Percentiles rank a stretch among this genome's conserved stretches.
These are phyloP conservation scores for Microcebus murinus DNA, from an alignment of 2,113 vertebrate species.

Conservation along the genomic window DNA sequence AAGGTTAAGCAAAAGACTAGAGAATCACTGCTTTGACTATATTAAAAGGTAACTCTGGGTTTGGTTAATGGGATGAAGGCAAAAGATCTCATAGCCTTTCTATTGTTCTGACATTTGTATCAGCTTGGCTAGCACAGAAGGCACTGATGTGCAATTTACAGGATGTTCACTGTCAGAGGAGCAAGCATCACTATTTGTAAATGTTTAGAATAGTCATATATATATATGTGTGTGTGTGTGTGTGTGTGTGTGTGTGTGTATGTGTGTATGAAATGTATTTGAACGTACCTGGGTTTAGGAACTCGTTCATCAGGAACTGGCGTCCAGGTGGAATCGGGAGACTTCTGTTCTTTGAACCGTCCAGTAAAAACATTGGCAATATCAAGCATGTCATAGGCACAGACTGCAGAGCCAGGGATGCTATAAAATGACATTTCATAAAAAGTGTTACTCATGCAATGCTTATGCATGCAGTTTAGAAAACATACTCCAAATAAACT, in stretches of 20 bases:
- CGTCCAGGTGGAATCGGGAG: conserved; percentile 98
- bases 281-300: conserved; percentile 94
- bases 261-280: no score
- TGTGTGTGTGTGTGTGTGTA: no score
- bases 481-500: conserved; percentile 70
- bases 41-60: background rate
- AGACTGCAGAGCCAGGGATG: conserved; percentile 98
- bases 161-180: background rate
- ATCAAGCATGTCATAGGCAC: conserved; percentile 98
- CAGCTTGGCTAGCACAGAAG: background rate
- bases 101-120: background rate
- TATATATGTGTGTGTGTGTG: background rate
- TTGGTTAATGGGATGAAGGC: background rate
- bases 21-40: background rate
- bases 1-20: background rate
- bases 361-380: conserved; percentile 96
- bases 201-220: background rate
- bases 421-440: conserved; percentile 86
- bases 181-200: background rate
- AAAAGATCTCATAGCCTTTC: background rate
- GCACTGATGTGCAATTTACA: no score
- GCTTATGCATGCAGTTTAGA: conserved; percentile 66
- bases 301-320: conserved; percentile 97
- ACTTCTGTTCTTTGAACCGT: conserved; percentile 99
- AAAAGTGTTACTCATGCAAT: conserved; percentile 79